These are phyloP conservation scores for Brachypalpus laphriformis DNA, from an alignment of 2,888 invertebrate species.

Conservation along the genomic window DNA sequence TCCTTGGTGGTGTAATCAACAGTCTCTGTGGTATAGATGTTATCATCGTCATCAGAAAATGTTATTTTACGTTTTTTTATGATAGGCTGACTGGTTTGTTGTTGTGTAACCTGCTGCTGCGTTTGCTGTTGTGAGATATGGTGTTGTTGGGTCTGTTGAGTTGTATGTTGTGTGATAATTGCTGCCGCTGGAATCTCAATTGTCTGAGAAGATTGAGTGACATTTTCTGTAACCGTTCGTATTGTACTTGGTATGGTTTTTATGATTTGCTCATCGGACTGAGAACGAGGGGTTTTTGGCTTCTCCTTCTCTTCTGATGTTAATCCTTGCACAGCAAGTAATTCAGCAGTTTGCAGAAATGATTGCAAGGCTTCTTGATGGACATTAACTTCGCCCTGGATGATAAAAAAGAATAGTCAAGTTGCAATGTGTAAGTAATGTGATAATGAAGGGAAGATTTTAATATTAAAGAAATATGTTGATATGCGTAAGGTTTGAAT, in stretches of 20 bases:
- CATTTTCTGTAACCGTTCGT: constrained; percentile 78
- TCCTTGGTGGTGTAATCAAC: constrained; percentile 80
- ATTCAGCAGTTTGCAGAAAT: constrained; percentile 90
- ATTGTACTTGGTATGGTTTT: constrained; percentile 82
- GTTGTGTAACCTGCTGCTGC: constrained; percentile 74
- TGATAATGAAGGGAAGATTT: too few relatives aligned
- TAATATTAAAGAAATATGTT: too few relatives aligned
- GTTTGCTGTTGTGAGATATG: constrained; percentile 70
- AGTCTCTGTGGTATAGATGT: constrained; percentile 81
- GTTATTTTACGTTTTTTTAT: constrained; percentile 81
- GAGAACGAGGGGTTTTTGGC: constrained; percentile 79
- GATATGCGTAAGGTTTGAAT: too few relatives aligned
- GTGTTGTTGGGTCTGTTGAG: constrained; percentile 75
- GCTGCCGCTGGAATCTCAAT: constrained; percentile 80
- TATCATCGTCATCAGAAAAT: constrained; percentile 82
- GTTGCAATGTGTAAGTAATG: background rate
- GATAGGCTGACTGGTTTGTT: constrained; percentile 68
- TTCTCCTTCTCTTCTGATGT: constrained; percentile 84
- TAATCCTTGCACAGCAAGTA: constrained; percentile 90
- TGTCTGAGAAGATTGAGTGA: constrained; percentile 79
- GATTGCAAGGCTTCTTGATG: constrained; percentile 91
- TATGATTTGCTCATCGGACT: constrained; percentile 81
- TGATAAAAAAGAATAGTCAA: background rate
- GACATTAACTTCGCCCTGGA: constrained; percentile 90
- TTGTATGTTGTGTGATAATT: constrained; percentile 77